Evolutionary conservation across 2,888 invertebrate species (phyloP), one percentile per base, ranked within the genome.

Genomic region (Pseudococcus viburni): DNA sequence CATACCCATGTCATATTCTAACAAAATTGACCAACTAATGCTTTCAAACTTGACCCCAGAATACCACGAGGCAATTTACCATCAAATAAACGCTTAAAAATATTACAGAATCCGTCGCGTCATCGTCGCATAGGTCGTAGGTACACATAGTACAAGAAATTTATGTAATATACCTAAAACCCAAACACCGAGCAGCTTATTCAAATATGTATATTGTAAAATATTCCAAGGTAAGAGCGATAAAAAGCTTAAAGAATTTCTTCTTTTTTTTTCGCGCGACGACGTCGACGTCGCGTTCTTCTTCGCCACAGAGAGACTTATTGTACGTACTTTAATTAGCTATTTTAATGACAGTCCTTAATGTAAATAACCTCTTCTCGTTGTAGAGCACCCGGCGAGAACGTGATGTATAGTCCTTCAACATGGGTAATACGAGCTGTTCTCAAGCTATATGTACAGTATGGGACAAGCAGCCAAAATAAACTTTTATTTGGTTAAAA

Each of bases 351-450:
- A 46, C 80, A 83, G 80, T 46, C 80, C 80, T 73, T 83, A 83
- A 83, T 83, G 80, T 83, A 46, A 46, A 46, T 83, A 83, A 46
- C 80, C 42, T 83, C 77, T 33, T 46, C 11, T 83, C 80, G 15
- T 73, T 33, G 73, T 73, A 15, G 73, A 73, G 80, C 80, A 83
- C 46, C 19, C 80, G 42, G 80, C 46, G 46, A 83, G 42, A 83
- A 83, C 80, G 80, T 83, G 80, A 46, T 83, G 11, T 42, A 42
- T 42, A 83, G 80, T 83, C 80, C 80, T 83, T 83, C 80, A 83
- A 83, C 80, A 22, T 19, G 80, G 42, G 39, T 33, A 46, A 42
- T 46, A 83, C 80, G 80, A 42, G 73, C 73, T 73, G 33, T 68
- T 68, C 68, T 15, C n/a, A 19, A 68, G 26, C 68, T 68, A 26